Conservation (phyloP, 2,113 vertebrate genomes). For the Ophthalmolycus amberensis region DNA sequence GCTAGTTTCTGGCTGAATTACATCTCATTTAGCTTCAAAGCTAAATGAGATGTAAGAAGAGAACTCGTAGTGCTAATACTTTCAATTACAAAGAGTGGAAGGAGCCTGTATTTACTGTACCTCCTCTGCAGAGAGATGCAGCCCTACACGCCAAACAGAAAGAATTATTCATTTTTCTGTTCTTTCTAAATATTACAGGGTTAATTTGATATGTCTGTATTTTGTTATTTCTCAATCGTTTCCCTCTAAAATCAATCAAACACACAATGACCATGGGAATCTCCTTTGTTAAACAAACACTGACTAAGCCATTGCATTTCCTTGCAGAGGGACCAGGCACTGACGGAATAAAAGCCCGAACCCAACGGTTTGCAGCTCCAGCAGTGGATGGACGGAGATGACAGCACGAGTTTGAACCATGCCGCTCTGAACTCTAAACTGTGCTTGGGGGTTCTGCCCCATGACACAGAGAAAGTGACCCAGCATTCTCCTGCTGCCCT, state of each 20-base stretch:
- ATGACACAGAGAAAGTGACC: constrained; percentile 20
- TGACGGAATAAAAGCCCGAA: neutral
- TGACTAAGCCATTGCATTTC: neutral
- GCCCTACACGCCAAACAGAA: neutral
- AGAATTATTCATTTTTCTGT: neutral
- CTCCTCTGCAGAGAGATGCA: neutral
- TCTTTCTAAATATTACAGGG: neutral
- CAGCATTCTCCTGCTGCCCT: neutral
- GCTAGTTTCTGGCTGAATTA: constrained; percentile 45
- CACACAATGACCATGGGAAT: neutral
- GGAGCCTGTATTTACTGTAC: neutral
- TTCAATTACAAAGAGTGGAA: neutral
- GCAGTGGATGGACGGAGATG: constrained; percentile 8
- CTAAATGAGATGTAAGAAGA: constrained; percentile 23
- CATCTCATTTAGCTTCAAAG: constrained; percentile 16
- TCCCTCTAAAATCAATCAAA: neutral
- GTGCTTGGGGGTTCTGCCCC: constrained; percentile 22
- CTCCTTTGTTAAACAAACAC: neutral
- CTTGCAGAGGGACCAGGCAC: neutral
- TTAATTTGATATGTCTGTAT: neutral
- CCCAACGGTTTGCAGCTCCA: constrained; percentile 10
- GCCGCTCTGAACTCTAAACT: constrained; percentile 45
- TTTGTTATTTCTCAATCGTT: neutral
- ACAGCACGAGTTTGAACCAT: constrained; percentile 33
- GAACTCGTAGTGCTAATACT: neutral